These are phyloP conservation scores for Somateria mollissima DNA, from an alignment of 2,797 vertebrate genomes.

Conservation along the genomic window DNA sequence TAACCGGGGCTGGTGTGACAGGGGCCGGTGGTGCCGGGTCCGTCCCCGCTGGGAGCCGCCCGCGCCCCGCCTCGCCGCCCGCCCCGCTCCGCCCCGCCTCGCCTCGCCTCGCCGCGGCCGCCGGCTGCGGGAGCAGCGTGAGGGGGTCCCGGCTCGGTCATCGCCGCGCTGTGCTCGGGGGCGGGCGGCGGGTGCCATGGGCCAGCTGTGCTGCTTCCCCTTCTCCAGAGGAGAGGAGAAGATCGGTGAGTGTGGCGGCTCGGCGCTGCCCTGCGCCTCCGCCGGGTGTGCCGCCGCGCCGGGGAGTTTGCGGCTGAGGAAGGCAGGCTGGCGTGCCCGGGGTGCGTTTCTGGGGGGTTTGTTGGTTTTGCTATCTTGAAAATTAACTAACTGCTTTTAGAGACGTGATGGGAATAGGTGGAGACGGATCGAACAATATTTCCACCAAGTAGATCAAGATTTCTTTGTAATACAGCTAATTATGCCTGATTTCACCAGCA, in stretches of 20 bases:
- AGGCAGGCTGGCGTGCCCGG: not conserved
- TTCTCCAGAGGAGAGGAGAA: conserved; percentile 93
- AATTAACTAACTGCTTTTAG: not conserved
- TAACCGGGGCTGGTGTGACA: no score
- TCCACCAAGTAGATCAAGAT: not conserved
- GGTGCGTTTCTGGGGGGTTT: not conserved
- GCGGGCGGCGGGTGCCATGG: conserved; percentile 81
- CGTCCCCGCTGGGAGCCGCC: no score
- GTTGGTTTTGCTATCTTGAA: not conserved
- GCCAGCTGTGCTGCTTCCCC: conserved; percentile 98
- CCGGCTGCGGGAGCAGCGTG: no score
- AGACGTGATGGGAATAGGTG: not conserved
- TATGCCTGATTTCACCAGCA: conserved; percentile 9
- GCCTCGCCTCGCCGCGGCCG: no score
- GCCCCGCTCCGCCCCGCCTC: no score
- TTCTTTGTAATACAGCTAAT: not conserved
- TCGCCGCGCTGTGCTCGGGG: no score
- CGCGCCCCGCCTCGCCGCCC: no score
- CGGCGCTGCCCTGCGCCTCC: not conserved
- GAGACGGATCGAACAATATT: not conserved
- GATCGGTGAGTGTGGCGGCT: conserved; percentile 88
- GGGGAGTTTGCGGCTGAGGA: not conserved
- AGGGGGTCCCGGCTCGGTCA: no score
- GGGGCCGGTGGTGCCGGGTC: no score
- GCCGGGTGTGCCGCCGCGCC: not conserved